Evolutionary conservation across 2,797 vertebrate genomes (phyloP).

Genomic region (Macropodus opercularis): DNA sequence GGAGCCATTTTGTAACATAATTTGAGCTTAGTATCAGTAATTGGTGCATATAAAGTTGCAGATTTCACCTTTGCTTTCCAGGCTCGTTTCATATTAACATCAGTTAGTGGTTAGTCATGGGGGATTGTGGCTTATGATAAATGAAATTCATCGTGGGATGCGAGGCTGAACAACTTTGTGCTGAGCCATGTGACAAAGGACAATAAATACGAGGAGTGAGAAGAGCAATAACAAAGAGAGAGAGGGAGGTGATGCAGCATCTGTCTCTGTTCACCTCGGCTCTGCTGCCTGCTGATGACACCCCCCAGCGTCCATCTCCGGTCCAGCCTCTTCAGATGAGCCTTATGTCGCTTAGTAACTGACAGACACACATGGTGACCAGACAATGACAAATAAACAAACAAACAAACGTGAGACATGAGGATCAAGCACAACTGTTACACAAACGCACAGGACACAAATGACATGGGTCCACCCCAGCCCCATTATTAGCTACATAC

Average conservation of each 20-base stretch:
- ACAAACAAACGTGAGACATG: conserved; percentile 67
- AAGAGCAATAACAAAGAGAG: conserved; percentile 30
- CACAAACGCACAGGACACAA: conserved; percentile 61
- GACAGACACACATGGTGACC: conserved; percentile 74
- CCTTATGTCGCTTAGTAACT: conserved; percentile 99
- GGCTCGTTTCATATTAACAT: conserved; percentile 41
- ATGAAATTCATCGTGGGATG: conserved; percentile 43
- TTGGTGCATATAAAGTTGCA: conserved; percentile 53
- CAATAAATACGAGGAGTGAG: conserved; percentile 32
- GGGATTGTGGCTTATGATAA: conserved; percentile 39
- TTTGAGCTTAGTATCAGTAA: conserved; percentile 51
- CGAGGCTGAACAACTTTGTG: conserved; percentile 39
- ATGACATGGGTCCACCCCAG: conserved; percentile 54
- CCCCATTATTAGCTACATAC: conserved; percentile 66
- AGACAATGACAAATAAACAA: conserved; percentile 58
- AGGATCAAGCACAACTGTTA: conserved; percentile 70
- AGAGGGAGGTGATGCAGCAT: conserved; percentile 62
- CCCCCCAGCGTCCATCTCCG: conserved; percentile 99
- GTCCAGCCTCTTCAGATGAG: conserved; percentile 99
- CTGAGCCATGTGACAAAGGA: conserved; percentile 59
- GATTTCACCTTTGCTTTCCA: conserved; percentile 57
- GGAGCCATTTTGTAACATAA: conserved; percentile 35
- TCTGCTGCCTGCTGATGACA: conserved; percentile 99
- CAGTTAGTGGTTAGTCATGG: conserved; percentile 68
- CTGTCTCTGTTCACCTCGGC: conserved; percentile 93